Conservation (phyloP, 1,140 invertebrate species). For the Drosophila dunni region DNA sequence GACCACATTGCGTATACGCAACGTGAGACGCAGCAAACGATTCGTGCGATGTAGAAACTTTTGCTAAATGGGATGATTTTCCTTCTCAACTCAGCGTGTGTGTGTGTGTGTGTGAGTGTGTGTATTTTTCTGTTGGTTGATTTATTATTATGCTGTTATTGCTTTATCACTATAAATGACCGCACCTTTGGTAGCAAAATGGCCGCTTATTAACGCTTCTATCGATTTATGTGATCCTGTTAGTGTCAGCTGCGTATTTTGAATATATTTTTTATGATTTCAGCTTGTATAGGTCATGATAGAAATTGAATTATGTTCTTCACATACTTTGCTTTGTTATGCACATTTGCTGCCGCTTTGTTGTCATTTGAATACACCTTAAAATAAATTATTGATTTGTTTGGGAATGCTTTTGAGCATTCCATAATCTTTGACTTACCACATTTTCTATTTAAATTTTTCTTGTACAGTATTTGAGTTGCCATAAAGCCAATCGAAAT, state of each 20-base stretch:
- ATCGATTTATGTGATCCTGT: slow-evolving; percentile 1
- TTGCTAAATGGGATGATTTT: slow-evolving; percentile 11
- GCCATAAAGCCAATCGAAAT: background rate
- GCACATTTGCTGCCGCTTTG: too few relatives aligned
- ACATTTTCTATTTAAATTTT: too few relatives aligned
- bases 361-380: too few relatives aligned
- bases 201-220: slow-evolving; percentile 1
- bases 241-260: background rate
- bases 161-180: slow-evolving; percentile 47
- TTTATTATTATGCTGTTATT: slow-evolving; percentile 70
- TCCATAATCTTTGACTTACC: too few relatives aligned
- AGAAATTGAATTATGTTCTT: too few relatives aligned
- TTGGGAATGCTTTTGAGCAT: too few relatives aligned
- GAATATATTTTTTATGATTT: background rate
- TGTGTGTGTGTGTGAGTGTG: slow-evolving; percentile 14
- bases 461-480: background rate
- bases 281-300: too few relatives aligned
- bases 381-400: too few relatives aligned
- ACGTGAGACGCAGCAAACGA: slow-evolving; percentile 8
- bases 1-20: slow-evolving; percentile 23
- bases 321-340: too few relatives aligned
- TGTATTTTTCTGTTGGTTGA: slow-evolving; percentile 35
- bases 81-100: slow-evolving; percentile 6
- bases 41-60: slow-evolving; percentile 32
- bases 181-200: slow-evolving; percentile 13